Percentiles rank a stretch among this genome's conserved stretches.
phyloP scores from a whole-genome alignment of 2,113 vertebrate genomes.

The Nothobranchius furzeri region DNA sequence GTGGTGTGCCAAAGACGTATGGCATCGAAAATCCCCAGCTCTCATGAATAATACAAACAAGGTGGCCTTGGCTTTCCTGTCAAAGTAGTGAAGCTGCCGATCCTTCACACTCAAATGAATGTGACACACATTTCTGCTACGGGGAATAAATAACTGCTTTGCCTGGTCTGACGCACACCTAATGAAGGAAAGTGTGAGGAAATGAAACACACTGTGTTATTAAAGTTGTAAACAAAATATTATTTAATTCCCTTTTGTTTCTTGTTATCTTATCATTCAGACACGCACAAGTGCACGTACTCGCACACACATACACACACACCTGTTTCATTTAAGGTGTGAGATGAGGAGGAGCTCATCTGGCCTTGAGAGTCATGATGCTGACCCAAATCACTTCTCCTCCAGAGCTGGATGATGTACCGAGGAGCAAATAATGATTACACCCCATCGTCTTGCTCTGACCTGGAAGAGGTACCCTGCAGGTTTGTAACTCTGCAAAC shows the following conservation, averaged over 20 bases:
- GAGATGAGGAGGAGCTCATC: conserved; percentile 16
- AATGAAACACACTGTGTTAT: conserved; percentile 41
- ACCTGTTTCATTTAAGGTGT: conserved; percentile 19
- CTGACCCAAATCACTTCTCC: conserved; percentile 22
- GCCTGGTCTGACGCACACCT: conserved; percentile 42
- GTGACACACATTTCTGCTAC: conserved; percentile 51
- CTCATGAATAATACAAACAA: conserved; percentile 66
- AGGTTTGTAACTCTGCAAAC: conserved; percentile 40
- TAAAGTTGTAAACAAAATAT: conserved; percentile 48
- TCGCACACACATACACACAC: background rate
- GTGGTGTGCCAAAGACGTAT: conserved; percentile 35
- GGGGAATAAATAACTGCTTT: conserved; percentile 60
- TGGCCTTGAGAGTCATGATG: conserved; percentile 37
- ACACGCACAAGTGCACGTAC: conserved; percentile 8
- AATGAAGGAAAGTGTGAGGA: background rate
- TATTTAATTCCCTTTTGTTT: conserved; percentile 6
- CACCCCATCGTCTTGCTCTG: conserved; percentile 32
- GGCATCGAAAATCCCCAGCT: conserved; percentile 36
- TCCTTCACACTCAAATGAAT: conserved; percentile 67
- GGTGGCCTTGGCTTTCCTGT: conserved; percentile 52
- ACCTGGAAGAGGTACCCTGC: conserved; percentile 22
- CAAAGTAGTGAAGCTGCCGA: conserved; percentile 47
- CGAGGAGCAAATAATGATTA: conserved; percentile 42
- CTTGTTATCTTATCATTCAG: conserved; percentile 10
- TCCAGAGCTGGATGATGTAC: conserved; percentile 31